A percentile compares a stretch with the other conserved stretches of the same genome.
Conservation (phyloP, 2,113 vertebrate genomes). For the Dasypus novemcinctus region DNA sequence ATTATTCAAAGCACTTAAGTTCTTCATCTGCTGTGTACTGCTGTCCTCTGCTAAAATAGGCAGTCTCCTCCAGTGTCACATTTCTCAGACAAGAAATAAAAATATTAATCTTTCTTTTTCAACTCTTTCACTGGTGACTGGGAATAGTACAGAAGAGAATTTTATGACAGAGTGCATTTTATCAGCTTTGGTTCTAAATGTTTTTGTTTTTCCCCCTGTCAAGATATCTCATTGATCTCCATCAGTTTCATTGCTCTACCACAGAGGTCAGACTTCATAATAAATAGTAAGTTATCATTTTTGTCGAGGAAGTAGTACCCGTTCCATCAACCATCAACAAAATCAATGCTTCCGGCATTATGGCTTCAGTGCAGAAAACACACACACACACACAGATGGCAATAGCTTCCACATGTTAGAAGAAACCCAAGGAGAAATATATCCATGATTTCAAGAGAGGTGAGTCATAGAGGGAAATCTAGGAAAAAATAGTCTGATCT, state of each 20-base stretch:
- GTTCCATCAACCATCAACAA: constrained; percentile 6
- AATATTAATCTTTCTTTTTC: constrained; percentile 15
- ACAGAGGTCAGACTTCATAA: constrained; percentile 56
- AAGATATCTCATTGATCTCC: constrained; percentile 42
- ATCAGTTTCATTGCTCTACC: constrained; percentile 23
- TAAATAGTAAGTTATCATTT: constrained; percentile 47
- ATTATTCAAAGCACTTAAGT: not conserved
- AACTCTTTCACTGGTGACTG: not conserved
- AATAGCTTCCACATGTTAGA: not conserved
- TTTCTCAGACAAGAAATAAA: constrained; percentile 41
- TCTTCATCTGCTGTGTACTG: not conserved
- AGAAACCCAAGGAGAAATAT: constrained; percentile 14
- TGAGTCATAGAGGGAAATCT: not conserved
- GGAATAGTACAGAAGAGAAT: constrained; percentile 20
- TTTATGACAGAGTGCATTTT: constrained; percentile 47
- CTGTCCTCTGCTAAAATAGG: constrained; percentile 1
- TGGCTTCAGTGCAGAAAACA: not conserved
- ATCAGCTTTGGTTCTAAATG: constrained; percentile 59
- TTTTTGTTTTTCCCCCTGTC: not conserved
- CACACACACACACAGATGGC: not conserved
- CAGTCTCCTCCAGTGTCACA: not conserved
- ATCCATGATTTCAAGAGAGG: not conserved
- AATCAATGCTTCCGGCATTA: constrained; percentile 25
- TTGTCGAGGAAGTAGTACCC: not conserved
- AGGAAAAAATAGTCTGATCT: not conserved